Evolutionary conservation across 1,140 invertebrate genomes (phyloP), one percentile per base, ranked within the genome.

Genomic region (Aphidius ervi): DNA sequence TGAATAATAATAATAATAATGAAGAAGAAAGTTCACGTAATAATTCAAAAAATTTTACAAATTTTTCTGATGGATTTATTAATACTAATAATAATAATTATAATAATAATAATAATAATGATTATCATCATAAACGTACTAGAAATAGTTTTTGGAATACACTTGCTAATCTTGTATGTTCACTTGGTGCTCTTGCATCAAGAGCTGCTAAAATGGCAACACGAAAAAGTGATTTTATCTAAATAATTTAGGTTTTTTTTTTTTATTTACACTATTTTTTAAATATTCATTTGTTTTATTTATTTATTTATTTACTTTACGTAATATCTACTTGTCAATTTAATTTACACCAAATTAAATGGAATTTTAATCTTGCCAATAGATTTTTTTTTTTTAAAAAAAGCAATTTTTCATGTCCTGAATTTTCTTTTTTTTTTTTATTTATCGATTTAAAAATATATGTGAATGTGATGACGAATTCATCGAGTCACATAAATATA

Each of bases 151-250:
- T 81, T n/a, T 80, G 79, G 78, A 75, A 79, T 55, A 70, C 75
- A 41, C 59, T 81, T 16, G 73, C 79, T 1, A 74, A 74, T 58
- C 74, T 81, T 9, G 79, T 81, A 9, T 81, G 80, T 61, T 80
- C 80, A 4, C 65, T 81, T 23, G 78, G 79, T 39, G 76, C 75
- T 47, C 64, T 81, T 46, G 74, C 79, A 6, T 69, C 78, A 4
- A 72, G 77, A 54, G 77, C 75, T 42, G 76, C 76, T n/a, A 78
- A 78, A 58, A 75, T 76, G 72, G 75, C 75, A 9, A 69, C 75
- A 20, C 67, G 68, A 57, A 65, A 69, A 48, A 65, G 70, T 10
- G 75, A 77, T 39, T 68, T 70, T 39, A 69, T 76, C 46, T 77
- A 70, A 77, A 55, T 54, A 16, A 16, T 43, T 49, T 64, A 9